phyloP scores from a whole-genome alignment of 2,797 vertebrate species.

The Melanotaenia trifasciata region DNA sequence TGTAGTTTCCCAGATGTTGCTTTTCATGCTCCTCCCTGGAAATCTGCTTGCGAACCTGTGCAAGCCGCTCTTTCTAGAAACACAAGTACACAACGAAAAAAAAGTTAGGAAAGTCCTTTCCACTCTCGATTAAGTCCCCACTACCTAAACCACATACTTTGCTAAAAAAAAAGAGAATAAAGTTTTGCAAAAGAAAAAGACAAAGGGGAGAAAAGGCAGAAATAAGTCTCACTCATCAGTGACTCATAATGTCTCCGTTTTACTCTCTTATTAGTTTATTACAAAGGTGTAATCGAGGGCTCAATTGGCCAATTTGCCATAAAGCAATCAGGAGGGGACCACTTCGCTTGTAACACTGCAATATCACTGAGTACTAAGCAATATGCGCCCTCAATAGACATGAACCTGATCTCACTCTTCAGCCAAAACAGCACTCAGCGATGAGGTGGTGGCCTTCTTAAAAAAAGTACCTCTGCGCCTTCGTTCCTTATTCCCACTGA shows the following conservation, averaged over 20 bases:
- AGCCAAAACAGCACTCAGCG: conserved; percentile 60
- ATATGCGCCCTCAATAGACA: conserved; percentile 45
- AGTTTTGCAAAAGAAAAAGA: conserved; percentile 8
- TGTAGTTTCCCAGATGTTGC: conserved; percentile 97
- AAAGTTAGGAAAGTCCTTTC: conserved; percentile 14
- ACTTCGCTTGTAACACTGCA: conserved; percentile 53
- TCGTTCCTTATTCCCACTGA: conserved; percentile 69
- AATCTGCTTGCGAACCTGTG: conserved; percentile 95
- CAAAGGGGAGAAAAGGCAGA: background rate
- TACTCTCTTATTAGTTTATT: conserved; percentile 64
- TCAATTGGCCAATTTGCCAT: conserved; percentile 67
- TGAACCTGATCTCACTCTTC: conserved; percentile 55
- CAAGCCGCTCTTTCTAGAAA: conserved; percentile 94
- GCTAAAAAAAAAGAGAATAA: conserved; percentile 14
- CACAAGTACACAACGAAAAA: conserved; percentile 41
- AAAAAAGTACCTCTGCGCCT: conserved; percentile 60
- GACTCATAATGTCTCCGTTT: conserved; percentile 62
- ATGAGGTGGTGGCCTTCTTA: conserved; percentile 51
- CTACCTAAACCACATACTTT: background rate
- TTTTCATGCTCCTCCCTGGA: conserved; percentile 96
- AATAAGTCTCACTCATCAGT: conserved; percentile 26
- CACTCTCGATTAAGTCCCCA: conserved; percentile 21
- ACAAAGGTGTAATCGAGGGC: conserved; percentile 69
- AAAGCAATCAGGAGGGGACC: conserved; percentile 52
- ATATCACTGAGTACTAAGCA: conserved; percentile 38